Percentiles rank a stretch among this genome's conserved stretches.
Evolutionary conservation across 2,888 invertebrate species (phyloP).

Genomic region (Metellina segmentata): DNA sequence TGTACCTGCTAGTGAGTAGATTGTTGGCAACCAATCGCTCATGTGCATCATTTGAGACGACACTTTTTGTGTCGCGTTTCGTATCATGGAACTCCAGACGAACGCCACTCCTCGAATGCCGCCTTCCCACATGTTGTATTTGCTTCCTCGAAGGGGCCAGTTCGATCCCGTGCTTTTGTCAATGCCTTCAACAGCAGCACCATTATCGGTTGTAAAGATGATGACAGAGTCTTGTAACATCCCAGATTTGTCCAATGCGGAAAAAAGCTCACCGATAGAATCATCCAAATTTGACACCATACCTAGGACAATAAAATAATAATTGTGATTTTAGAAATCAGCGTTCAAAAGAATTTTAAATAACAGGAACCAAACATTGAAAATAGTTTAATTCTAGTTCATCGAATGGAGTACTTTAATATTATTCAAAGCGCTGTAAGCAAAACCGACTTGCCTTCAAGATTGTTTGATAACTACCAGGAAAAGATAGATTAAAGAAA

Average conservation of each 20-base stretch:
- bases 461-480: too few species aligned
- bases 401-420: too few species aligned
- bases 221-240: slow-evolving; percentile 91
- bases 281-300: slow-evolving; percentile 92
- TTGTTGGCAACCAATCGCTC: slow-evolving; percentile 82
- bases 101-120: slow-evolving; percentile 91
- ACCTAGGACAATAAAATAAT: slow-evolving; percentile 82
- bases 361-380: too few species aligned
- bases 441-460: too few species aligned
- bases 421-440: too few species aligned
- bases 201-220: slow-evolving; percentile 93
- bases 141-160: slow-evolving; percentile 82
- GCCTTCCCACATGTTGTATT: slow-evolving; percentile 92
- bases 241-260: slow-evolving; percentile 85
- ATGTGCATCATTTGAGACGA: slow-evolving; percentile 81
- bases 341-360: too few species aligned
- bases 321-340: too few species aligned
- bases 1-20: slow-evolving; percentile 80
- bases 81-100: slow-evolving; percentile 87
- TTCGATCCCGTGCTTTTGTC: slow-evolving; percentile 83
- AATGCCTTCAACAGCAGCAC: slow-evolving; percentile 86
- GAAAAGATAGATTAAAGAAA: too few species aligned
- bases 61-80: slow-evolving; percentile 81
- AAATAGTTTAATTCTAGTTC: too few species aligned
- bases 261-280: slow-evolving; percentile 89